Base-by-base conservation (phyloP, 2,888 invertebrate species). In the Epinotia nisella region DNA sequence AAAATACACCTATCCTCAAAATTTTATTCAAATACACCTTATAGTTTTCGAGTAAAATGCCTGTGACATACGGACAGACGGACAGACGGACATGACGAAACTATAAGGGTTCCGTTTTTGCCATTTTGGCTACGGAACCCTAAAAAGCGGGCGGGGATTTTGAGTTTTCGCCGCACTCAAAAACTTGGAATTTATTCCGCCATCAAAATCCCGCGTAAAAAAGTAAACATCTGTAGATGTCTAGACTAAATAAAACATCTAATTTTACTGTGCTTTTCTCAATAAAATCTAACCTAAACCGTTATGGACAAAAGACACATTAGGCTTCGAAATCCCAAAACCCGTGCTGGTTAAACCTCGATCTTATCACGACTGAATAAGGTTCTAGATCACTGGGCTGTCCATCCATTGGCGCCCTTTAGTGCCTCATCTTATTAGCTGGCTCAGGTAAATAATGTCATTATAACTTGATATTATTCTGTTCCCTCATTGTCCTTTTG, bases 391-490 rank as follows among this genome's bases (percentile, higher is more conserved):
- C 66, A 21, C 21, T 7, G 0, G 53, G 51, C 15, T 62, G 1
- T 55, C 21, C 39, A 55, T 17, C 13, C 15, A 55, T 39, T 65
- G 55, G 21, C 35, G 51, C 13, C 51, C 19, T 49, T n/a, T 65
- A 21, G 15, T 41, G 56, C 66, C 19, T 41, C n/a, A 66, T 56
- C 39, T 55, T 29, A 66, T 56, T 56, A 66, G 19, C 55, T 21
- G 55, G 15, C 58, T n/a, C 58, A 66, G 66, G 66, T 56, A 66
- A 66, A 55, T 62, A 70, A 62, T 62, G 29, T 29, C 55, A 70
- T 70, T 45, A 70, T 70, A 70, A 62, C 62, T 56, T 49, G 29
- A 64, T 70, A 70, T 49, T 56, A 64, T 56, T 56, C 61, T 21
- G 21, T 51, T 19, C 70, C 56, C 55, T 56, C 41, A 61, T 29